phyloP scores from a whole-genome alignment of 2,797 vertebrate species.

The Sardinella longiceps region DNA sequence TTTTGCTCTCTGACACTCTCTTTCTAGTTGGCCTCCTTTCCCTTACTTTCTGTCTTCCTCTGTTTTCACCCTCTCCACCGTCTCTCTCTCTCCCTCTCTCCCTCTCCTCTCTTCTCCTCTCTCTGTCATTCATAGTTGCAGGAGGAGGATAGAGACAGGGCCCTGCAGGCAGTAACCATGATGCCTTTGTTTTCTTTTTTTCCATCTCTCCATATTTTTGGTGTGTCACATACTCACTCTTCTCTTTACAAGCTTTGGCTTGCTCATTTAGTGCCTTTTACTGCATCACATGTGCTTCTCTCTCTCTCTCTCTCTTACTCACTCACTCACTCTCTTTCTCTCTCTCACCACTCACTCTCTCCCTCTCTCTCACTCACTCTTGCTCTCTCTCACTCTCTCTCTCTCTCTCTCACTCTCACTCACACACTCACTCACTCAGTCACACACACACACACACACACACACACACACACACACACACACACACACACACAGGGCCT shows the following conservation, averaged over 20 bases:
- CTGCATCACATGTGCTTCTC: not conserved
- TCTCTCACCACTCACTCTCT: not conserved
- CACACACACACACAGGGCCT: not conserved
- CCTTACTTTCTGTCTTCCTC: not conserved
- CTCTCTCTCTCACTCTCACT: not conserved
- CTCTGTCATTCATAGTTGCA: not conserved
- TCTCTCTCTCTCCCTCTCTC: not conserved
- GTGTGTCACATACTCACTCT: not conserved
- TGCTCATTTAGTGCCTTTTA: not conserved
- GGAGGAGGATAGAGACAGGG: not conserved
- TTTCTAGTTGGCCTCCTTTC: not conserved
- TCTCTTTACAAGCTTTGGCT: not conserved
- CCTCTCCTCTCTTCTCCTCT: not conserved
- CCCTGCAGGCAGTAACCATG: constrained; percentile 34
- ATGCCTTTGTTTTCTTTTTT: constrained; percentile 30
- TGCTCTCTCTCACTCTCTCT: not conserved
- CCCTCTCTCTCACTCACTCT: not conserved
- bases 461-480: constrained; percentile 1
- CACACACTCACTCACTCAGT: not conserved
- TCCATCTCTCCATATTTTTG: not conserved
- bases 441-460: not conserved
- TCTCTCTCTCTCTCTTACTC: not conserved
- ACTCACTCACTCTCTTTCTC: not conserved
- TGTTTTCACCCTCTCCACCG: too few relatives aligned
- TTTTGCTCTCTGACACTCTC: not conserved